These are phyloP conservation scores for Chitala chitala DNA, from an alignment of 2,113 vertebrate genomes.

Conservation along the genomic window DNA sequence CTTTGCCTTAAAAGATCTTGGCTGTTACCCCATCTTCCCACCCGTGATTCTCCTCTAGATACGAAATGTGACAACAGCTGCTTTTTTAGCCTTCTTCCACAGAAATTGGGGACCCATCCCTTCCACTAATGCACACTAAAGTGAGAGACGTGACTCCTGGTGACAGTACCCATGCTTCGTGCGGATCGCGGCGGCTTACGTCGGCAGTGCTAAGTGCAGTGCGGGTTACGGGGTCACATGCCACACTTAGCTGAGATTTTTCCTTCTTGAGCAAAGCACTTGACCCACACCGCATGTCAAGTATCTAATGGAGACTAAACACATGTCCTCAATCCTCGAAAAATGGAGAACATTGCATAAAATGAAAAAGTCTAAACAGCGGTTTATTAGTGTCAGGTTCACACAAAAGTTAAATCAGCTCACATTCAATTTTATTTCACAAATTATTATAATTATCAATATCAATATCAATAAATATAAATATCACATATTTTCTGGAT, in stretches of 20 bases:
- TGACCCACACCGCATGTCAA: constrained; percentile 12
- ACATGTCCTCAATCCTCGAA: not conserved
- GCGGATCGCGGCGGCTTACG: not conserved
- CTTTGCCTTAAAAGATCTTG: not conserved
- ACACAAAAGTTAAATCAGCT: too few relatives aligned
- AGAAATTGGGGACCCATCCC: not conserved
- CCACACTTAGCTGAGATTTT: not conserved
- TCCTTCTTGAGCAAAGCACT: not conserved
- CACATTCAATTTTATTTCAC: too few relatives aligned
- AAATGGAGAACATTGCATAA: not conserved
- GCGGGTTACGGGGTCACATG: not conserved
- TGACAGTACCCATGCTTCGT: not conserved
- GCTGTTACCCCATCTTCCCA: not conserved
- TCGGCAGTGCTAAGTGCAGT: constrained; percentile 1
- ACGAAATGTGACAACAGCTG: not conserved
- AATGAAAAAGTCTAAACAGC: too few relatives aligned
- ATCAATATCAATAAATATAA: too few relatives aligned
- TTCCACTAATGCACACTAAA: not conserved
- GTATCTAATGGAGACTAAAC: not conserved
- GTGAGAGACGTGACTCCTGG: not conserved
- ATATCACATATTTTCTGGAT: too few relatives aligned
- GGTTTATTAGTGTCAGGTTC: too few relatives aligned
- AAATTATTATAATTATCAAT: too few relatives aligned
- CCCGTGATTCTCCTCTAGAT: not conserved
- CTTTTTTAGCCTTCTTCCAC: not conserved